Evolutionary conservation across 1,140 invertebrate species (phyloP), one percentile per base, ranked within the genome.

Genomic region (Drosophila ohnishii): DNA sequence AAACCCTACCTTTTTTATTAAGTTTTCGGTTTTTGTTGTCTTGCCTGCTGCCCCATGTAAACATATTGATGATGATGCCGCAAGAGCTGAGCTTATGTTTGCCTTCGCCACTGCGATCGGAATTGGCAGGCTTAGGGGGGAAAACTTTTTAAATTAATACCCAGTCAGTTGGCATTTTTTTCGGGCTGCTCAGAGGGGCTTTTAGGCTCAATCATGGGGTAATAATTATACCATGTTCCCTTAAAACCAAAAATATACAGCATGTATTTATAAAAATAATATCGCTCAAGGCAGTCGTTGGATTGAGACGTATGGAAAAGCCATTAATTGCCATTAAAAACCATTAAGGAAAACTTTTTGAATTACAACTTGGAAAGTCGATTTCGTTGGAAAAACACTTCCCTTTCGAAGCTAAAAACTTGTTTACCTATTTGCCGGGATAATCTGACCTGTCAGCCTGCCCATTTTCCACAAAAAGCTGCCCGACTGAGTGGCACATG

Each of bases 401-500:
- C 35, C 22, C 11, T 2, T 9, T 5, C 11, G 13, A 25, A 28
- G 42, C 34, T 25, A 10, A 25, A 22, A 56, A 69, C 37, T 30
- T 70, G 64, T 71, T 71, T 71, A 72, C 69, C 66, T 50, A 59
- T 59, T 72, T 37, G 4, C 66, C 65, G 25, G 66, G 44, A 59
- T 72, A 59, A 72, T 72, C 66, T 70, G 30, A 50, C 50, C 48
- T 22, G 48, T 55, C 50, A 47, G n/a, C 63, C 57, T n/a, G 6
- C 22, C 64, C 40, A 44, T 60, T 34, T 44, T 10, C 8, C 42
- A 8, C 34, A 67, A 37, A 25, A 34, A 4, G 40, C 34, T 59
- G 66, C 51, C 22, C 32, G 16, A 62, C 61, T 67, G 58, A 79
- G 61, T 72, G 35, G 74, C 63, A 75, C 57, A 64, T 86, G 74